Evolutionary conservation across 2,797 vertebrate genomes (phyloP).

Genomic region (Acrossocheilus wenchowensis): DNA sequence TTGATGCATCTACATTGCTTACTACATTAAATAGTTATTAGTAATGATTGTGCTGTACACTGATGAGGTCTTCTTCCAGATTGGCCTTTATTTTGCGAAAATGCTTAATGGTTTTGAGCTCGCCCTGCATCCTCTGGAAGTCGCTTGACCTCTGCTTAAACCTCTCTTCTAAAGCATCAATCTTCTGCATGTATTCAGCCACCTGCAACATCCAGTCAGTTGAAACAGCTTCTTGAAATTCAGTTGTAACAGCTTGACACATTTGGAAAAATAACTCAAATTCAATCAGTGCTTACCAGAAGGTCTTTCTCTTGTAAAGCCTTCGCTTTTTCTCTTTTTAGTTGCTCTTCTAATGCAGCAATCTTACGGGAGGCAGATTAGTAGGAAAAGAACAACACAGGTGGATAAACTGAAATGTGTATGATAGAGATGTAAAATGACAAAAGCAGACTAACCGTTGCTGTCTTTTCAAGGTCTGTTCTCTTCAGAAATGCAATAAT

Average conservation of each 20-base stretch:
- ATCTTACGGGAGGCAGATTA: background rate
- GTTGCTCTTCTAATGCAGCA: slow-evolving; percentile 49
- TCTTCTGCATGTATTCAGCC: slow-evolving; percentile 70
- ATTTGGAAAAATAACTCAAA: background rate
- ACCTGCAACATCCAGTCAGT: slow-evolving; percentile 68
- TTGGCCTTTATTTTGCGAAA: slow-evolving; percentile 69
- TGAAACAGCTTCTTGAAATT: background rate
- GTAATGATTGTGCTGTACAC: slow-evolving; percentile 3
- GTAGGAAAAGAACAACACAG: slow-evolving; percentile 8
- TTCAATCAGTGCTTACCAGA: slow-evolving; percentile 48
- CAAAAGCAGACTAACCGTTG: slow-evolving; percentile 71
- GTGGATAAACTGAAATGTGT: background rate
- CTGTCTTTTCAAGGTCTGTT: slow-evolving; percentile 77
- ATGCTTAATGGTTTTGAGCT: slow-evolving; percentile 42
- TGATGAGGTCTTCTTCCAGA: slow-evolving; percentile 83
- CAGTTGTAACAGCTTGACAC: background rate
- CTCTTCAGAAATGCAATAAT: slow-evolving; percentile 73
- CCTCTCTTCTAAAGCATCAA: slow-evolving; percentile 78
- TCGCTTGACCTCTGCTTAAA: slow-evolving; percentile 78
- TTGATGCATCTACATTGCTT: background rate
- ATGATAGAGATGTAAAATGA: background rate
- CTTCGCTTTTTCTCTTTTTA: slow-evolving; percentile 53
- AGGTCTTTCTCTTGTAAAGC: slow-evolving; percentile 49
- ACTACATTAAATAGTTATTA: background rate
- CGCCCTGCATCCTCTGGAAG: slow-evolving; percentile 70